Conservation (phyloP, 2,888 invertebrate species). For the Morinoia aosen region DNA sequence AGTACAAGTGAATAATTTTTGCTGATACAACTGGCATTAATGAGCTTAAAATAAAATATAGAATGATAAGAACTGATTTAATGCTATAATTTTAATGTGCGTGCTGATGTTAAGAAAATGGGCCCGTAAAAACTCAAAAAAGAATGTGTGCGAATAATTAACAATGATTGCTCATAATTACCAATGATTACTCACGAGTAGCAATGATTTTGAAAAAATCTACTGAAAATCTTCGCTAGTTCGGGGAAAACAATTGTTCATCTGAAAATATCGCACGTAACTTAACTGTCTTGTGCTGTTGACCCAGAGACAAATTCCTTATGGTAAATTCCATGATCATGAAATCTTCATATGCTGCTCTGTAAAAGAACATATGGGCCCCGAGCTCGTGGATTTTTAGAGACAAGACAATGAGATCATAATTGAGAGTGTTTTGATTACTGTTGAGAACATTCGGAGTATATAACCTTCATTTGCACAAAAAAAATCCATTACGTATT, state of each 20-base stretch:
- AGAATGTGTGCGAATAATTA: no score
- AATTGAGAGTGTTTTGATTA: background rate
- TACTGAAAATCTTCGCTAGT: background rate
- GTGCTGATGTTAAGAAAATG: background rate
- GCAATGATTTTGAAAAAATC: no score
- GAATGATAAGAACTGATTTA: background rate
- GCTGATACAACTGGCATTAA: background rate
- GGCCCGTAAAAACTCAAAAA: no score
- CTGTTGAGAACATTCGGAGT: background rate
- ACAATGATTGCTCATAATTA: background rate
- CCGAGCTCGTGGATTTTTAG: no score
- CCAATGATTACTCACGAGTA: background rate
- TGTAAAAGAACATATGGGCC: no score
- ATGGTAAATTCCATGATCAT: background rate
- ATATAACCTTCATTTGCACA: no score
- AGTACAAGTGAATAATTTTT: background rate
- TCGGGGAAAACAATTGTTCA: background rate
- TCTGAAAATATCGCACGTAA: no score
- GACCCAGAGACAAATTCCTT: background rate
- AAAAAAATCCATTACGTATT: no score
- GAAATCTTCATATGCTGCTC: background rate
- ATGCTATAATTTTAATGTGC: background rate
- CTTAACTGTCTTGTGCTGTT: background rate
- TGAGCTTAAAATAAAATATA: background rate
- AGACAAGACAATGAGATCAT: no score